phyloP scores from a whole-genome alignment of 2,113 vertebrate species.

The Cyprinodon variegatus region DNA sequence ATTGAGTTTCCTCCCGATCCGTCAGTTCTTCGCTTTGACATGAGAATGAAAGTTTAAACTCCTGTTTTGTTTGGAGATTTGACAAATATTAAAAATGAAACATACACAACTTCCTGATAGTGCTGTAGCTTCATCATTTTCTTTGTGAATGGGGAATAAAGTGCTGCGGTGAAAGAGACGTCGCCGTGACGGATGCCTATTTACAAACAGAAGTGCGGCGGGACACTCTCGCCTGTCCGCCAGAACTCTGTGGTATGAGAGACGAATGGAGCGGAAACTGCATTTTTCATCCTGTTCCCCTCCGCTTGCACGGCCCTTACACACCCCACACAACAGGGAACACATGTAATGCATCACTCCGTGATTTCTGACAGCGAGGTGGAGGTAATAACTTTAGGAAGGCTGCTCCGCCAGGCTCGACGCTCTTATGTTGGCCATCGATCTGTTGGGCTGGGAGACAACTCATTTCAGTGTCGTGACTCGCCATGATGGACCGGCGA shows the following conservation, averaged over 20 bases:
- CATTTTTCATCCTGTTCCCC: conserved; percentile 75
- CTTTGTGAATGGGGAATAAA: conserved; percentile 4
- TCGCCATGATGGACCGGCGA: conserved; percentile 91
- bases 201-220: conserved; percentile 55
- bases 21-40: conserved; percentile 17
- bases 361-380: conserved; percentile 87
- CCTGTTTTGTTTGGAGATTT: conserved; percentile 2
- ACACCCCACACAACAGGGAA: conserved; percentile 68
- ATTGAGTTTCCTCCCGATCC: conserved; percentile 10
- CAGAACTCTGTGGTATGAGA: conserved; percentile 38
- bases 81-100: conserved; percentile 15
- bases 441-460: conserved; percentile 88
- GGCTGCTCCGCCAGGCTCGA: conserved; percentile 63
- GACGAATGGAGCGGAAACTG: conserved; percentile 68
- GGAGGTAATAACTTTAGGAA: conserved; percentile 84
- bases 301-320: conserved; percentile 67
- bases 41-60: conserved; percentile 2
- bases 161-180: conserved; percentile 14
- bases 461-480: conserved; percentile 96
- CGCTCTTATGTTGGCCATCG: conserved; percentile 89
- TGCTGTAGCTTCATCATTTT: conserved; percentile 7
- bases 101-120: not conserved
- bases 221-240: conserved; percentile 44
- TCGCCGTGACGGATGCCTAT: conserved; percentile 61
- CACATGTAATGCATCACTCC: conserved; percentile 80